Evolutionary conservation across 2,797 vertebrate genomes (phyloP), one percentile per base, ranked within the genome.

Genomic region (Euphonia xanthogaster): DNA sequence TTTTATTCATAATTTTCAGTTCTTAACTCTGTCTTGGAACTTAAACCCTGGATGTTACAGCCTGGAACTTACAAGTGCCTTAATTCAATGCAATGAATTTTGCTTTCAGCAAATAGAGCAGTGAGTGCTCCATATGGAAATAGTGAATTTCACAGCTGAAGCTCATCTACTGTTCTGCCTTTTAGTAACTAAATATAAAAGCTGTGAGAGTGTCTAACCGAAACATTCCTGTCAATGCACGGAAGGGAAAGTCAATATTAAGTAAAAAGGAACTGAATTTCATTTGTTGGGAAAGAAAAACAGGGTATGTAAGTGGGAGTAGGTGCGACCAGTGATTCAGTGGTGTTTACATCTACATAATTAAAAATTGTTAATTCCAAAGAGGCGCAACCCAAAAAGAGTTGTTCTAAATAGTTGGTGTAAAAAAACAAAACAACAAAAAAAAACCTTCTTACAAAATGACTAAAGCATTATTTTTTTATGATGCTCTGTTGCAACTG

Each of bases 101-200:
- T 87, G 24, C n/a, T 92, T 81, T 85, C 35, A 74, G 39, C n/a
- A 68, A 81, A 77, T 21, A 62, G 44, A 92, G 35, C 61, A 85
- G 31, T 51, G 19, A 18, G 5, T 37, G 30, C 5, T 71, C 33
- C 45, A 33, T 71, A 84, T n/a, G 40, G 61, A 86, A 75, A 62
- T 27, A 76, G 23, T 30, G 21, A 84, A 87, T 87, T 79, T 45
- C 51, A 55, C 68, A 90, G 81, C 23, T 85, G 85, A 94, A 81
- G n/a, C 12, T 72, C 35, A 76, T 85, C 51, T 77, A 47, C 57
- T 25, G 12, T 72, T 87, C 55, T 73, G 55, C 51, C 22, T 85
- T 89, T 73, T 48, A 79, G n/a, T 48, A 71, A 51, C 67, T 82
- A 84, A 85, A 70, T 76, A 79, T 66, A 73, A 90, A 91, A 94